These are phyloP conservation scores for Takifugu ocellatus DNA, from an alignment of 2,797 vertebrate genomes.

Conservation along the genomic window DNA sequence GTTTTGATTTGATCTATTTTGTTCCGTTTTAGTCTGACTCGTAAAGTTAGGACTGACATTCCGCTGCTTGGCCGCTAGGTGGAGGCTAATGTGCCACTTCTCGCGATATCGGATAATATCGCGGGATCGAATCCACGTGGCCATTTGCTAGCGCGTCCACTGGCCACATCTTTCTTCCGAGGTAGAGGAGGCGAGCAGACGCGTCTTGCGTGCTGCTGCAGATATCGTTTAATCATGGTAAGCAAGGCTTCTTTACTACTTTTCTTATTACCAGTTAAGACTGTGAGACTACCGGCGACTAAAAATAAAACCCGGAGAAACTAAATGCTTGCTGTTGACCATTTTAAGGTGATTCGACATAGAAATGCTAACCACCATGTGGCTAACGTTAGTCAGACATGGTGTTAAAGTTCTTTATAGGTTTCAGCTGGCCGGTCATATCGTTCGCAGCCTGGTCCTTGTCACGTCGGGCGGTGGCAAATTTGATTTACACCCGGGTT, in stretches of 20 bases:
- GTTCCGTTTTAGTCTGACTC: no score
- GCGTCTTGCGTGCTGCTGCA: constrained; percentile 12
- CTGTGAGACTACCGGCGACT: accelerated
- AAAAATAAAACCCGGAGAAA: accelerated
- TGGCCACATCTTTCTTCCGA: constrained; percentile 19
- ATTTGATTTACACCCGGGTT: not conserved
- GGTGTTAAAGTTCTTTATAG: not conserved
- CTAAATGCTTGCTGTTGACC: accelerated
- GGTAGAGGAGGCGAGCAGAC: constrained; percentile 14
- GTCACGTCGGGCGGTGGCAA: not conserved
- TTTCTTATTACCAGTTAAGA: no score
- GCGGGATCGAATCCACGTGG: constrained; percentile 18
- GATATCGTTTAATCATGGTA: constrained; percentile 46
- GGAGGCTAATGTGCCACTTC: not conserved
- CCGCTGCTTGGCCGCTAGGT: constrained; percentile 2
- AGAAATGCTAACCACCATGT: constrained; percentile 16
- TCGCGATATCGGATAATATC: constrained; percentile 22
- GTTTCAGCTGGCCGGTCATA: not conserved
- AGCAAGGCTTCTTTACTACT: not conserved
- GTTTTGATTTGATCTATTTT: no score
- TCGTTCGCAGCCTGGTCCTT: not conserved
- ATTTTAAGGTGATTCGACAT: constrained; percentile 14
- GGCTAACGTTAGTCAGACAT: constrained; percentile 5
- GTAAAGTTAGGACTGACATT: no score
- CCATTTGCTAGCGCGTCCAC: accelerated